Evolutionary conservation across 2,888 invertebrate species (phyloP), one percentile per base, ranked within the genome.

Genomic region (Lithophane ornitopus): DNA sequence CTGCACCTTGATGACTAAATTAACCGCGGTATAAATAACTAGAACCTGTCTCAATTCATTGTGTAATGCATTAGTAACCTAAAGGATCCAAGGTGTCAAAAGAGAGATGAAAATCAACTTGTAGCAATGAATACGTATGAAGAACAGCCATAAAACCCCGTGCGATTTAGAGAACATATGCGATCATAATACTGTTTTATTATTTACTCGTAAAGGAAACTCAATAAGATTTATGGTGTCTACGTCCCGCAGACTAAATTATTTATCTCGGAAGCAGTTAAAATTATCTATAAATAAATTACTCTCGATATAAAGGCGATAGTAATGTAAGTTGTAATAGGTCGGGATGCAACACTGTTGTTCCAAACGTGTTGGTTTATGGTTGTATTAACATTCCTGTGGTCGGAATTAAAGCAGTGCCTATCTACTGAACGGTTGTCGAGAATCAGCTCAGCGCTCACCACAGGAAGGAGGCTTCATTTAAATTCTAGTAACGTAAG

Each of bases 241-340:
- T 90, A 86, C 82, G 74, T 78, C 82, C 79, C 26, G 86, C 80
- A 85, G 82, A 81, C 86, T 89, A 89, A 88, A 87, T 88, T 84
- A 89, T 90, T 89, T 88, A 89, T 91, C 89, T 91, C 88, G 89
- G 89, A 90, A 90, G 87, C 87, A 80, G 87, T 91, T 87, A 90
- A 90, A 88, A 85, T 89, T 85, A 86, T 89, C 87, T 89, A 85
- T 88, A 85, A 86, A 88, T 90, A 90, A 85, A 87, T 88, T 88
- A 87, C 80, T 83, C 82, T 83, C 85, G 80, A 84, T 87, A 88
- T 86, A 85, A 78, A 79, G 76, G 69, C 81, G 84, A 82, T 90
- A 85, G 78, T 89, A 81, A 85, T 80, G 86, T 77, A 76, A 76
- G 49, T 84, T 73, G 83, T 83, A 81, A 84, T 74, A 76, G 68